A percentile compares a stretch with the other conserved stretches of the same genome.
Evolutionary conservation across 2,113 vertebrate genomes (phyloP).

Genomic region (Sinosuthora webbiana): DNA sequence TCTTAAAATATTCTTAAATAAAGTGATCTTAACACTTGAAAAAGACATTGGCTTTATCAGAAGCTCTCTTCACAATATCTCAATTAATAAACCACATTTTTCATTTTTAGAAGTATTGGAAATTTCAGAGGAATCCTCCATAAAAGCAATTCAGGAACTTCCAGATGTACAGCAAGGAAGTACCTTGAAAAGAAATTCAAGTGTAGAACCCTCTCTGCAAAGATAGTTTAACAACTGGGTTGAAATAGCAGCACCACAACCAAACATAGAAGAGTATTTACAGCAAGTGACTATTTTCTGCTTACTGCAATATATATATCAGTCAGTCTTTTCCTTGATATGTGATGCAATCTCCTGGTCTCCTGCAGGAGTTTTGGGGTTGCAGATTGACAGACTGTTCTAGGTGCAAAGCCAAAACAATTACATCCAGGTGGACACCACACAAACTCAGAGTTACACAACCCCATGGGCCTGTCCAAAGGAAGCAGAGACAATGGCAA

Average conservation of each 20-base stretch:
- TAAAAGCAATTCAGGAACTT: not conserved
- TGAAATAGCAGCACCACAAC: not conserved
- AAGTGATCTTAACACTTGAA: not conserved
- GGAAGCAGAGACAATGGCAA: not conserved
- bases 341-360: not conserved
- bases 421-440: not conserved
- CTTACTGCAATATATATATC: not conserved
- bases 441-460: not conserved
- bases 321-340: not conserved
- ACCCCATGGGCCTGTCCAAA: not conserved
- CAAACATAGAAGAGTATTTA: not conserved
- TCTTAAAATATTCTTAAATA: not conserved
- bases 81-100: not conserved
- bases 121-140: not conserved
- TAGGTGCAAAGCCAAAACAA: not conserved
- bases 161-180: not conserved
- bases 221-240: not conserved
- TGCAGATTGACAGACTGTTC: constrained; percentile 4
- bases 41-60: not conserved
- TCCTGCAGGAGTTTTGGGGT: not conserved
- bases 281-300: not conserved
- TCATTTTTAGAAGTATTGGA: not conserved
- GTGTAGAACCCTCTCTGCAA: not conserved
- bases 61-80: not conserved
- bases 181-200: not conserved